phyloP scores from a whole-genome alignment of 2,888 invertebrate genomes.

The Zygothrica quintamaculata region DNA sequence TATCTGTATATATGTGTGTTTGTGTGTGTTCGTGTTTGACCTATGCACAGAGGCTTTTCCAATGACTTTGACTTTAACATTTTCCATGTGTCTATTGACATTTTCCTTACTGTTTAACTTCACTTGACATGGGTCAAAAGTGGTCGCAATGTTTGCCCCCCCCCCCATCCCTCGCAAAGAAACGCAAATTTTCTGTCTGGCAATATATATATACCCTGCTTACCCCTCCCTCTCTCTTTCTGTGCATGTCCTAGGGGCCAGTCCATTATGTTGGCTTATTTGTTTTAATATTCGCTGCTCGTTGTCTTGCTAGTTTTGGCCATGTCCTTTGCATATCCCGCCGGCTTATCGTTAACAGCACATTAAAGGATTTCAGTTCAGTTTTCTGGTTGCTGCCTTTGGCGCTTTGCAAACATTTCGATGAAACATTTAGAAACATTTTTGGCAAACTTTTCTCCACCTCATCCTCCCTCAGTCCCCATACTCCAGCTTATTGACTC shows the following conservation, averaged over 20 bases:
- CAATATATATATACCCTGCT: too few species aligned
- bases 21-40: neutral
- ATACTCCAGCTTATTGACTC: conserved; percentile 56
- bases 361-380: conserved; percentile 74
- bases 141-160: conserved; percentile 2
- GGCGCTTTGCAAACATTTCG: conserved; percentile 32
- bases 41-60: conserved; percentile 4
- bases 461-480: too few species aligned
- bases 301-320: conserved; percentile 69
- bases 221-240: neutral
- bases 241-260: conserved; percentile 31
- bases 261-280: conserved; percentile 73
- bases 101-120: conserved; percentile 58
- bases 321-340: conserved; percentile 71
- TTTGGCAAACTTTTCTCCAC: conserved; percentile 39
- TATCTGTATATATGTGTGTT: too few species aligned
- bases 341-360: conserved; percentile 76
- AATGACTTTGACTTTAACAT: conserved; percentile 26
- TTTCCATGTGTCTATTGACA: conserved; percentile 53
- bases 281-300: conserved; percentile 79
- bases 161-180: neutral
- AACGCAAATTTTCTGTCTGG: too few species aligned
- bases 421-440: conserved; percentile 30
- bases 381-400: conserved; percentile 60
- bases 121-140: conserved; percentile 75